phyloP scores from a whole-genome alignment of 2,888 invertebrate genomes.

The Drosophila kuntzei region DNA sequence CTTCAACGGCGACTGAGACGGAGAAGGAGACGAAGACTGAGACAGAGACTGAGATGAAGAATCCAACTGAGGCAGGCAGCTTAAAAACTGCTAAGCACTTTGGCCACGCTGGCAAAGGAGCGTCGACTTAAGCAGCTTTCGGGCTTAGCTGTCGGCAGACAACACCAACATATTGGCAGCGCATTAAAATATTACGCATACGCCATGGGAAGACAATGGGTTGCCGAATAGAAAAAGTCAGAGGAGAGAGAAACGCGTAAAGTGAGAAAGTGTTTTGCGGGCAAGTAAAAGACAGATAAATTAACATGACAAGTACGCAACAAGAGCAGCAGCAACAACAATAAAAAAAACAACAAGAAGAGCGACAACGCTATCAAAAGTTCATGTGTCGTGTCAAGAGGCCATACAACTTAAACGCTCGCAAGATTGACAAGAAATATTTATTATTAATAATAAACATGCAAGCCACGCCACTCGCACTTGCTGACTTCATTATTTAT shows the following conservation, averaged over 20 bases:
- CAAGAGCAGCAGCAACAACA: conserved; percentile 23
- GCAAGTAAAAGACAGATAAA: conserved; percentile 58
- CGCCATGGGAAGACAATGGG: conserved; percentile 36
- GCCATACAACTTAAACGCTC: conserved; percentile 69
- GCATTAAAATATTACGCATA: conserved; percentile 73
- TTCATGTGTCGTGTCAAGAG: conserved; percentile 61
- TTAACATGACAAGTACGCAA: conserved; percentile 68
- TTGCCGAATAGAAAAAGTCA: not conserved
- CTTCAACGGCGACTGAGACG: too few species aligned
- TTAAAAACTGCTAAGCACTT: conserved; percentile 74
- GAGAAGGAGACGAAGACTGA: not conserved
- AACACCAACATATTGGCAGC: conserved; percentile 63
- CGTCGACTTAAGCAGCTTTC: conserved; percentile 73
- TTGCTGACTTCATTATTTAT: conserved; percentile 81
- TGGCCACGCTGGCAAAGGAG: conserved; percentile 55
- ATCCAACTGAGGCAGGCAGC: conserved; percentile 39
- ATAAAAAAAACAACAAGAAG: conserved; percentile 15
- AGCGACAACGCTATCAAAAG: conserved; percentile 31
- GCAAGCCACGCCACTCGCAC: conserved; percentile 76
- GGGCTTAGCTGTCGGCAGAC: conserved; percentile 63
- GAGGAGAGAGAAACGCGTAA: not conserved
- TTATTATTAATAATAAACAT: conserved; percentile 81
- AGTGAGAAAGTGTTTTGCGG: conserved; percentile 20
- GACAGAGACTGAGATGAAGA: not conserved
- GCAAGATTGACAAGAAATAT: conserved; percentile 75